Percentiles rank a stretch among this genome's conserved stretches.
Evolutionary conservation across 2,113 vertebrate species (phyloP).

Genomic region (Pedionomus torquatus): DNA sequence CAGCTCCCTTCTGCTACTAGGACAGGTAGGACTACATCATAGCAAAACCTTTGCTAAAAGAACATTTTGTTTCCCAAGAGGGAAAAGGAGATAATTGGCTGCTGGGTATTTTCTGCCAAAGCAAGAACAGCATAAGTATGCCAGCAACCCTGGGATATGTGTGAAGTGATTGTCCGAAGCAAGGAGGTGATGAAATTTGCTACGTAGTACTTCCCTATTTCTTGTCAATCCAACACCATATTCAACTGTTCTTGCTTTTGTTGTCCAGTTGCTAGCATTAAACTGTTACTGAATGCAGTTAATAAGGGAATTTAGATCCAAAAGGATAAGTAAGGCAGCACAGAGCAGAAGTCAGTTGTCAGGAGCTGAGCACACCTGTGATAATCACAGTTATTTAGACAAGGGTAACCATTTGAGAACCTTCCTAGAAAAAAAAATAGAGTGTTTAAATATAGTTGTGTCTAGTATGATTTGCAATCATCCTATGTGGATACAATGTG

Average conservation of each 20-base stretch:
- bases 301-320: background rate
- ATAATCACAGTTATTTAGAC: background rate
- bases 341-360: background rate
- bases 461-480: background rate
- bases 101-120: background rate
- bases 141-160: background rate
- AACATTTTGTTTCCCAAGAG: conserved; percentile 19
- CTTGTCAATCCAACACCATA: background rate
- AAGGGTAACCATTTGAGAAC: background rate
- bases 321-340: background rate
- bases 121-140: conserved; percentile 15
- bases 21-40: background rate
- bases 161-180: background rate
- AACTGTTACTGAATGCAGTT: background rate
- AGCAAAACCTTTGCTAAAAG: conserved; percentile 23
- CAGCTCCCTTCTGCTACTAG: background rate
- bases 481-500: background rate
- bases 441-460: background rate
- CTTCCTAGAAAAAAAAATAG: background rate
- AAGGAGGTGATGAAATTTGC: background rate
- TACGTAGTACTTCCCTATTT: background rate
- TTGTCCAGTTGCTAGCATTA: background rate
- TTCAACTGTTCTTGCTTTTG: background rate
- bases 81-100: background rate
- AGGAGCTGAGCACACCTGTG: background rate